phyloP scores from a whole-genome alignment of 2,888 invertebrate species.

The Cremastobaeus sp. region DNA sequence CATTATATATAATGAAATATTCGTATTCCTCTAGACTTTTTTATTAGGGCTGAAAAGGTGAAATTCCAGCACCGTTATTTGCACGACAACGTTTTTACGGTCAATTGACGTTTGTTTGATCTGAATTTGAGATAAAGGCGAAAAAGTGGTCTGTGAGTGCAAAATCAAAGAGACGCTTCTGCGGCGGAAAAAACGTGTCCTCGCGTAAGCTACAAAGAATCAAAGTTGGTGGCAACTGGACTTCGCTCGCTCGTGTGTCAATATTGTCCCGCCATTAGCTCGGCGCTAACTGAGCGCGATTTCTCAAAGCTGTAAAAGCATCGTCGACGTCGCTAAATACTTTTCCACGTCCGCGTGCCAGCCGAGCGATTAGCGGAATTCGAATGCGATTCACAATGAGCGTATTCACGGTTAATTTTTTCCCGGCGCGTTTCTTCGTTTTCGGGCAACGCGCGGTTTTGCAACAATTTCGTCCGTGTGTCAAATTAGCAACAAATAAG shows the following conservation, averaged over 20 bases:
- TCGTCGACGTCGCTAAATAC: constrained; percentile 55
- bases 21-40: too few species aligned
- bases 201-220: too few species aligned
- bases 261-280: constrained; percentile 66
- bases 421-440: constrained; percentile 11
- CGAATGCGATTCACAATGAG: constrained; percentile 41
- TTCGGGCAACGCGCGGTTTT: not conserved
- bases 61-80: too few species aligned
- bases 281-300: constrained; percentile 60
- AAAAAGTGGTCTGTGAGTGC: too few species aligned
- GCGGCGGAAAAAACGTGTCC: too few species aligned
- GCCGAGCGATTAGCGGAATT: constrained; percentile 51
- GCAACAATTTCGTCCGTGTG: not conserved
- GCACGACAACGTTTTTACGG: too few species aligned
- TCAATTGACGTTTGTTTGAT: too few species aligned
- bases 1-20: too few species aligned
- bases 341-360: constrained; percentile 55
- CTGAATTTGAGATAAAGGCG: too few species aligned
- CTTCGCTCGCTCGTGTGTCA: constrained; percentile 61
- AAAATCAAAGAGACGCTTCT: too few species aligned
- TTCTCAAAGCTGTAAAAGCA: constrained; percentile 60
- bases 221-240: constrained; percentile 44
- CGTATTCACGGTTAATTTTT: constrained; percentile 46
- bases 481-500: not conserved
- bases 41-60: too few species aligned